These are phyloP conservation scores for Tadarida brasiliensis DNA, from an alignment of 2,797 vertebrate species.

Conservation along the genomic window DNA sequence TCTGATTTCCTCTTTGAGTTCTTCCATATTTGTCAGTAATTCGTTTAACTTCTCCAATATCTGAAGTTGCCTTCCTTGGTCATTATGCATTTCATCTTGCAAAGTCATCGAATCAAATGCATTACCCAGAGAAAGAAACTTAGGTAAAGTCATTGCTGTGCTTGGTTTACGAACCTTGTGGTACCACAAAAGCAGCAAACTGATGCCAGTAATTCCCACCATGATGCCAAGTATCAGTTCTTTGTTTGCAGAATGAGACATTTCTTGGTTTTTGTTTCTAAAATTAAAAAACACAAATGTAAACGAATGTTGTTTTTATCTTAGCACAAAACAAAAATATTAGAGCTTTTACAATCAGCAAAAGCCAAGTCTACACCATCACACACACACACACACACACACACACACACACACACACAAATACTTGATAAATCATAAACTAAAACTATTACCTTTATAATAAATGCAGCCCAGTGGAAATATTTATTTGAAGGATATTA, in stretches of 20 bases:
- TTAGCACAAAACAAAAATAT: conserved; percentile 35
- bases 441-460: neutral
- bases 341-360: conserved; percentile 7
- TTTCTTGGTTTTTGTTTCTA: conserved; percentile 87
- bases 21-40: conserved; percentile 93
- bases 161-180: conserved; percentile 79
- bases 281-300: conserved; percentile 77
- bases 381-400: neutral
- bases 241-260: conserved; percentile 92
- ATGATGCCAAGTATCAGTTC: conserved; percentile 92
- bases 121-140: conserved; percentile 47
- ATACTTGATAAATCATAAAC: conserved; percentile 10
- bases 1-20: conserved; percentile 95
- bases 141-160: conserved; percentile 54
- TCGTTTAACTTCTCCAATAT: conserved; percentile 94
- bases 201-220: conserved; percentile 94
- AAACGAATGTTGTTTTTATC: conserved; percentile 40
- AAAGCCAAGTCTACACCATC: neutral
- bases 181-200: conserved; percentile 91
- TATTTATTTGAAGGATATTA: neutral
- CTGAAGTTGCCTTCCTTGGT: conserved; percentile 90
- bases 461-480: neutral
- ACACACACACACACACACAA: neutral
- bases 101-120: conserved; percentile 62
- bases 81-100: conserved; percentile 73